Evolutionary conservation across 2,797 vertebrate genomes (phyloP).

Genomic region (Smutsia gigantea): DNA sequence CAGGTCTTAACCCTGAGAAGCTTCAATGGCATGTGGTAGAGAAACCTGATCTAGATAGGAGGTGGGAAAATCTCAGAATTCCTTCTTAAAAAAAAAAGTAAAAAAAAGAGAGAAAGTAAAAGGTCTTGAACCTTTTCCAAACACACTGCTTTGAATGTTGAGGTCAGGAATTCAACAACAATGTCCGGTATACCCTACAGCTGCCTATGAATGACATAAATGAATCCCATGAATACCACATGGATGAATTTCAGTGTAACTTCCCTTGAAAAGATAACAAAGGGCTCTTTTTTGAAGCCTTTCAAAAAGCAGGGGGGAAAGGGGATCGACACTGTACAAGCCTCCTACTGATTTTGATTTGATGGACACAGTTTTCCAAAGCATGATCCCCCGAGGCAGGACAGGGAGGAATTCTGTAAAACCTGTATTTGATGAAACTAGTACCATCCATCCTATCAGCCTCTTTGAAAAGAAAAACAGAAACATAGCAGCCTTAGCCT

Average conservation of each 20-base stretch:
- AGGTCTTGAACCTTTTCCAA: slow-evolving; percentile 59
- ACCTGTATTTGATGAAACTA: slow-evolving; percentile 69
- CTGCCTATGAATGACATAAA: slow-evolving; percentile 69
- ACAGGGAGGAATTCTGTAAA: slow-evolving; percentile 74
- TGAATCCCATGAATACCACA: slow-evolving; percentile 69
- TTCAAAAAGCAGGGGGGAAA: slow-evolving; percentile 50
- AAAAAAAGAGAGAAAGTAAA: background rate
- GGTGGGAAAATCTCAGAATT: background rate
- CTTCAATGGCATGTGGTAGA: background rate
- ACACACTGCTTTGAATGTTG: slow-evolving; percentile 12
- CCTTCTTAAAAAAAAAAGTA: slow-evolving; percentile 4
- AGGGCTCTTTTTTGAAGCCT: slow-evolving; percentile 76
- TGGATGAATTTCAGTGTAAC: slow-evolving; percentile 78
- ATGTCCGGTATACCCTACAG: slow-evolving; percentile 53
- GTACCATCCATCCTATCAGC: slow-evolving; percentile 48
- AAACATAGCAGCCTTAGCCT: slow-evolving; percentile 49
- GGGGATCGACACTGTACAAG: slow-evolving; percentile 69
- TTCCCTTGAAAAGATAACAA: slow-evolving; percentile 80
- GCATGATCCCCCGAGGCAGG: slow-evolving; percentile 63
- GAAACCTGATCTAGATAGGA: background rate
- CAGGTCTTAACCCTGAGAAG: slow-evolving; percentile 26
- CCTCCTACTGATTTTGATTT: slow-evolving; percentile 76
- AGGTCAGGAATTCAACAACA: slow-evolving; percentile 72
- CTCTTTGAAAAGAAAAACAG: slow-evolving; percentile 71
- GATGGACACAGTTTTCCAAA: slow-evolving; percentile 79